Evolutionary conservation across 2,888 invertebrate genomes (phyloP).

Genomic region (Eupithecia centaureata): DNA sequence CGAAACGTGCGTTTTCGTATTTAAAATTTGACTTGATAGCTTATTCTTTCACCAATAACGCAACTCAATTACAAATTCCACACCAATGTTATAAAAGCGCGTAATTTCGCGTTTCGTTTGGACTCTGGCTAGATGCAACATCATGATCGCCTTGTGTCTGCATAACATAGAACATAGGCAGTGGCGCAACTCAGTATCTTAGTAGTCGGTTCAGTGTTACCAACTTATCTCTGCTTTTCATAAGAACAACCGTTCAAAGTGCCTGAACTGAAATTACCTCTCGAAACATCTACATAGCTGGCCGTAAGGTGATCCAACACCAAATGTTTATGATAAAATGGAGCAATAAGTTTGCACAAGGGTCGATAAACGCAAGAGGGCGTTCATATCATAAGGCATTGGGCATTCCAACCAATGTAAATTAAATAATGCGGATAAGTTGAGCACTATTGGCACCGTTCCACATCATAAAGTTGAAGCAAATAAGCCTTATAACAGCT

Average conservation of each 20-base stretch:
- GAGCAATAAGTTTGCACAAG: neutral
- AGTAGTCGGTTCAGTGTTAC: neutral
- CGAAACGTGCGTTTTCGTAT: neutral
- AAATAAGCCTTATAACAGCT: neutral
- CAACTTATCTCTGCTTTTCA: neutral
- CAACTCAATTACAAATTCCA: neutral
- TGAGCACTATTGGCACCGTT: conserved; percentile 6
- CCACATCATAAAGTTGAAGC: neutral
- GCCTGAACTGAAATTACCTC: neutral
- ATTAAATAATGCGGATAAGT: neutral
- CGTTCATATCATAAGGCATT: neutral
- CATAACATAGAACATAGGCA: conserved; percentile 20
- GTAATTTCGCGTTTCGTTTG: neutral
- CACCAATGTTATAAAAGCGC: neutral
- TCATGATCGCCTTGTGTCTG: conserved; percentile 9
- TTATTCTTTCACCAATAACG: neutral
- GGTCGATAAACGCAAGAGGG: neutral
- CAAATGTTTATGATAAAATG: neutral
- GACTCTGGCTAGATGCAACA: neutral
- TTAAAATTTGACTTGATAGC: neutral
- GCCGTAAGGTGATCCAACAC: neutral
- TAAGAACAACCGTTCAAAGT: neutral
- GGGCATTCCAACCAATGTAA: neutral
- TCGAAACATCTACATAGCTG: neutral
- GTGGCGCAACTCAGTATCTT: conserved; percentile 24